These are phyloP conservation scores for Crocidura indochinensis DNA, from an alignment of 2,797 vertebrate genomes.

Conservation along the genomic window DNA sequence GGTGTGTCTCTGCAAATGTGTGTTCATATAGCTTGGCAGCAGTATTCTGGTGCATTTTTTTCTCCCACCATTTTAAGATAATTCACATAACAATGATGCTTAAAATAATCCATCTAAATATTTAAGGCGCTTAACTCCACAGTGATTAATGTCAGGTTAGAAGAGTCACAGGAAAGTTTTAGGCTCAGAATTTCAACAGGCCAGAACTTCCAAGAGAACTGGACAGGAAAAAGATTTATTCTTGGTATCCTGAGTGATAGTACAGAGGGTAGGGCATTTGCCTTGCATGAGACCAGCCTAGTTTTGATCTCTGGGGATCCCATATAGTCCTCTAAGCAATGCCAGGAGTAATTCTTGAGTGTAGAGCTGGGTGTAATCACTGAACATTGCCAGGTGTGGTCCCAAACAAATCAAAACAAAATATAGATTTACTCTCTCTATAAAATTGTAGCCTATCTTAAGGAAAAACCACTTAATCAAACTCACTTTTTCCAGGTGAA, in stretches of 20 bases:
- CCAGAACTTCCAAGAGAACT: neutral
- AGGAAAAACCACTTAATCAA: neutral
- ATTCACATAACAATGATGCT: constrained; percentile 4
- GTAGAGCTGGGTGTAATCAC: too few relatives aligned
- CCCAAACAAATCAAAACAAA: too few relatives aligned
- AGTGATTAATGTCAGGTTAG: constrained; percentile 51
- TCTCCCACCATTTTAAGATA: neutral
- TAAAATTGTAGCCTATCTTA: constrained; percentile 22
- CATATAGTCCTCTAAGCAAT: too few relatives aligned
- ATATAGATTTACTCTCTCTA: neutral
- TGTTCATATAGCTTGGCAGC: constrained; percentile 34
- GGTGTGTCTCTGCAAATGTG: constrained; percentile 60
- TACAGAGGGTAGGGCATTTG: too few relatives aligned
- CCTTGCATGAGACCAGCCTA: too few relatives aligned
- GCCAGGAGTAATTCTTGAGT: too few relatives aligned
- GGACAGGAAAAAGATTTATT: neutral
- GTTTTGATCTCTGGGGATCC: too few relatives aligned
- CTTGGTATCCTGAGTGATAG: too few relatives aligned
- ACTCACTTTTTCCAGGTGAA: neutral
- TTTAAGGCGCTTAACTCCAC: neutral
- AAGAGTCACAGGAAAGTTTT: constrained; percentile 12
- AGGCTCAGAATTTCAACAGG: constrained; percentile 27
- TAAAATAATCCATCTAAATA: constrained; percentile 52
- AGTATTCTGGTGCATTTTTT: constrained; percentile 16
- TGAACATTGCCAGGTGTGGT: too few relatives aligned